phyloP scores from a whole-genome alignment of 1,140 invertebrate species.

The Elymnias hypermnestra region DNA sequence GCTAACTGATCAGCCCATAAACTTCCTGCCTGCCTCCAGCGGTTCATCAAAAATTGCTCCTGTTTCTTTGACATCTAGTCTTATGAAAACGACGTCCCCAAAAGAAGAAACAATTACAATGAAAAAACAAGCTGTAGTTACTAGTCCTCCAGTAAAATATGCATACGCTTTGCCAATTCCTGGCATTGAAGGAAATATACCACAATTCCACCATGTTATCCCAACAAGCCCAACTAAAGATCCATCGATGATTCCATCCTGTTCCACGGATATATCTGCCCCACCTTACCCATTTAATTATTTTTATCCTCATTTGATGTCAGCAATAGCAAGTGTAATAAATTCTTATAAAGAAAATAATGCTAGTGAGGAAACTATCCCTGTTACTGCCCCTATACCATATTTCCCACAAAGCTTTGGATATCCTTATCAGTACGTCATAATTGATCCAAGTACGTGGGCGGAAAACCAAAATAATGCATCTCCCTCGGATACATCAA shows the following conservation, averaged over 20 bases:
- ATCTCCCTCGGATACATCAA: conserved; percentile 15
- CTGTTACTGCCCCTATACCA: conserved; percentile 23
- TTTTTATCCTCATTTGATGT: conserved; percentile 58
- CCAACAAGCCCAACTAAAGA: conserved; percentile 18
- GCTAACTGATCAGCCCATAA: conserved; percentile 55
- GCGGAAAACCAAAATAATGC: conserved; percentile 25
- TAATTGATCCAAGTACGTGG: conserved; percentile 51
- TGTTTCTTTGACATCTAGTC: conserved; percentile 26
- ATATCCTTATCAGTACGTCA: conserved; percentile 53
- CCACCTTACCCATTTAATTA: conserved; percentile 35
- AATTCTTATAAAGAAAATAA: conserved; percentile 35
- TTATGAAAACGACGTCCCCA: conserved; percentile 20
- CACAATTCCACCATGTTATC: conserved; percentile 34
- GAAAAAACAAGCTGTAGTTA: conserved; percentile 41
- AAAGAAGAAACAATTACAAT: conserved; percentile 30
- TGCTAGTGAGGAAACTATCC: conserved; percentile 24
- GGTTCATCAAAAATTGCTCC: conserved; percentile 22
- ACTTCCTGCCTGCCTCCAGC: conserved; percentile 37
- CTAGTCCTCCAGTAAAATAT: conserved; percentile 40
- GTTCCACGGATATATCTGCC: conserved; percentile 9
- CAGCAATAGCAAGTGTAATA: conserved; percentile 42
- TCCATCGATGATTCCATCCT: conserved; percentile 18
- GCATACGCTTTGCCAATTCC: conserved; percentile 37
- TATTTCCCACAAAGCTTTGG: conserved; percentile 38
- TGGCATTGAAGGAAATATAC: conserved; percentile 23